Percentiles rank a stretch among this genome's conserved stretches.
These are phyloP conservation scores for Oncorhynchus kisutch DNA, from an alignment of 2,113 vertebrate genomes.

Conservation along the genomic window DNA sequence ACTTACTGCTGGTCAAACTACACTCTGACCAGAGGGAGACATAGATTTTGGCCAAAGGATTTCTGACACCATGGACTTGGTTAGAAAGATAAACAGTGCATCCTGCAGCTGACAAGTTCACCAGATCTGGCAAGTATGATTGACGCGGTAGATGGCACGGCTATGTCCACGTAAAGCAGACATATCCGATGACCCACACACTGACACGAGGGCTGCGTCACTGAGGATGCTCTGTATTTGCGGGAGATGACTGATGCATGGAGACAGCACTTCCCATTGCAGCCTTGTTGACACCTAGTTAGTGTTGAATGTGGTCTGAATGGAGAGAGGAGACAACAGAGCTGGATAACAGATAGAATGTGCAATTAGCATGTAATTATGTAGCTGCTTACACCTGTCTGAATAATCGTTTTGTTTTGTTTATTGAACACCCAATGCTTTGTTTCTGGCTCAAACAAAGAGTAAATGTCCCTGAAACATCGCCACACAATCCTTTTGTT, in stretches of 20 bases:
- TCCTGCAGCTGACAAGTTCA: neutral
- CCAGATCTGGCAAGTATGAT: neutral
- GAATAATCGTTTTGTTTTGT: too few relatives aligned
- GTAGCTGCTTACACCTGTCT: too few relatives aligned
- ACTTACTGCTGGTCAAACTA: neutral
- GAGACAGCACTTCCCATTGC: too few relatives aligned
- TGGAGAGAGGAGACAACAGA: too few relatives aligned
- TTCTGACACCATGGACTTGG: neutral
- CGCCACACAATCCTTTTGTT: neutral
- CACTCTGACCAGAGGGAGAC: neutral
- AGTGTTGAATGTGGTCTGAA: too few relatives aligned
- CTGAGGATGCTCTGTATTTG: neutral
- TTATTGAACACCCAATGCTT: too few relatives aligned
- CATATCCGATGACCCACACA: neutral
- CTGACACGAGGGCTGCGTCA: constrained; percentile 1
- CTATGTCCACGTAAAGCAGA: neutral
- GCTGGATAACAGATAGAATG: too few relatives aligned
- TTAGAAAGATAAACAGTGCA: neutral
- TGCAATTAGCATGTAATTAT: too few relatives aligned
- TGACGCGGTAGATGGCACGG: neutral
- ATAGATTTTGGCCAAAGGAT: neutral
- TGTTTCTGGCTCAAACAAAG: too few relatives aligned
- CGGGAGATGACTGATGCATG: neutral
- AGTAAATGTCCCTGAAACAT: too few relatives aligned
- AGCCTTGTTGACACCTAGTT: too few relatives aligned